Evolutionary conservation across 1,140 invertebrate species (phyloP), one percentile per base, ranked within the genome.

Genomic region (Cyclina sinensis): DNA sequence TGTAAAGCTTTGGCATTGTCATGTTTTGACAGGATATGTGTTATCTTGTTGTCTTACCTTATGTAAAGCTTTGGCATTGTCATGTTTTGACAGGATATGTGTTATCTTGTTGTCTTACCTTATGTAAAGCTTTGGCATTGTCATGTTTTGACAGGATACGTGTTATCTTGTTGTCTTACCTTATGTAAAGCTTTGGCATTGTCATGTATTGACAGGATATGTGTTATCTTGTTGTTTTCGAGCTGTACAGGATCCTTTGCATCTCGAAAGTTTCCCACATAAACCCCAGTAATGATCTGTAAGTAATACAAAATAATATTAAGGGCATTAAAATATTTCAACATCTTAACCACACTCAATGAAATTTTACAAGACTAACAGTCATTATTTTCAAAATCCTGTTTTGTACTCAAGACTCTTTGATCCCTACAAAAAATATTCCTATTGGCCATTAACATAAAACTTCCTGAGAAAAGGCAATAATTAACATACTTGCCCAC

Each of bases 191-290:
- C 91, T 90, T 98, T 97, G 18, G 98, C 98, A 89, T 98, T 98
- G 96, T 99, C 98, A 96, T 99, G 98, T 94, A 99, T 98, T 86
- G 98, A 98, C 76, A 99, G 96, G 90, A 99, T 99, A 95, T 99
- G 98, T 24, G 98, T 99, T 88, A 99, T 99, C 93, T 98, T 97
- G 96, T 98, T 98, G 89, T 97, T 97, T 91, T 98, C 97, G 91
- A 99, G 96, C 95, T 99, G 98, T 91, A 97, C 96, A 18, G 97
- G 95, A 96, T 99, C 98, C 95, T 99, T 99, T 24, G 98, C 98
- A 96, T 99, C 98, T 92, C 98, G 96, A 95, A 96, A 95, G 91
- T 96, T 96, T 27, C 96, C 96, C 62, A 96, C 91, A 91, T 96
- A 96, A 5, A 96, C 91, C 39, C 96, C 96, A 83, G 94, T 94